phyloP scores from a whole-genome alignment of 2,888 invertebrate species.

The Epinotia nisella region DNA sequence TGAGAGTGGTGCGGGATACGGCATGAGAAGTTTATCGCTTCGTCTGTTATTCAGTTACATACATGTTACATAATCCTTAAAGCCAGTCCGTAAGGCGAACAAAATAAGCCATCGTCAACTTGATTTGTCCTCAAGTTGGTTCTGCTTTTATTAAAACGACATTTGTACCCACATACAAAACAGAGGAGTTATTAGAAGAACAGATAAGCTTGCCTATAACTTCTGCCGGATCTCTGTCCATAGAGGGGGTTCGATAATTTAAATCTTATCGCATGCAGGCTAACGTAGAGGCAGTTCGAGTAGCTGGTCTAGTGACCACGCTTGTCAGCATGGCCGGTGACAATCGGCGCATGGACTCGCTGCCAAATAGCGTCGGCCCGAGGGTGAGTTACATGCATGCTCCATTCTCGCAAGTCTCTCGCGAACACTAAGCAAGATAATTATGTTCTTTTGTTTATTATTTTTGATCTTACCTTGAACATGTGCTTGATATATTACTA shows the following conservation, averaged over 20 bases:
- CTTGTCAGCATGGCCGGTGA: slow-evolving; percentile 92
- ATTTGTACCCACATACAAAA: not conserved
- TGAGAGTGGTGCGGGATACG: slow-evolving; percentile 3
- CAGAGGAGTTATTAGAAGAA: not conserved
- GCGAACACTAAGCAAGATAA: slow-evolving; percentile 52
- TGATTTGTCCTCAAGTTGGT: not conserved
- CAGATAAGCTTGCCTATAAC: slow-evolving; percentile 8
- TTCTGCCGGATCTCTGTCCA: not conserved
- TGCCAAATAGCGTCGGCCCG: slow-evolving; percentile 82
- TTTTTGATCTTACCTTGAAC: too few species aligned
- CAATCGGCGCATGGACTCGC: slow-evolving; percentile 80
- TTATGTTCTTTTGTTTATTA: too few species aligned
- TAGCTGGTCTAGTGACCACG: slow-evolving; percentile 92
- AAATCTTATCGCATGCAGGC: slow-evolving; percentile 86
- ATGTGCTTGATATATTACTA: not conserved
- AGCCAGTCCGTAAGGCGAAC: not conserved
- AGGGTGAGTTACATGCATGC: slow-evolving; percentile 68
- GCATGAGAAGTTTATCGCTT: slow-evolving; percentile 2
- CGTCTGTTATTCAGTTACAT: slow-evolving; percentile 6
- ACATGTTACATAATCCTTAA: not conserved
- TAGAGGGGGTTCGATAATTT: slow-evolving; percentile 70
- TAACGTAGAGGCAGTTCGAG: slow-evolving; percentile 92
- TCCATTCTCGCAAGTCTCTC: slow-evolving; percentile 1
- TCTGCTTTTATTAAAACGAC: not conserved
- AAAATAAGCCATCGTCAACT: not conserved